A percentile compares a stretch with the other conserved stretches of the same genome.
Evolutionary conservation across 2,113 vertebrate genomes (phyloP).

Genomic region (Formicarius rufipectus): DNA sequence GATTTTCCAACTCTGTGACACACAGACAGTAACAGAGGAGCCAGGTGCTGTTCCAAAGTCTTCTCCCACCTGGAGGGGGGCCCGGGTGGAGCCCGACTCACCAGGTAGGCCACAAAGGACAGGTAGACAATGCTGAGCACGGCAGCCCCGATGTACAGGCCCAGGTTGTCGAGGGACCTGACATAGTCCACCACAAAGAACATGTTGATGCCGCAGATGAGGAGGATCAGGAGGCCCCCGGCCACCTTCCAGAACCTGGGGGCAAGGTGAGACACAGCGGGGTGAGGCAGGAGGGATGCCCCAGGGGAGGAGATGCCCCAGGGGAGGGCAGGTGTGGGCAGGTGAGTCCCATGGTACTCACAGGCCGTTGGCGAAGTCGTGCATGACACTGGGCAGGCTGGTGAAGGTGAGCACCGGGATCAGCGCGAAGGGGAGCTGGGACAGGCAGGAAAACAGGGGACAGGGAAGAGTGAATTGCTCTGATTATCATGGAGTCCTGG

Average conservation of each 20-base stretch:
- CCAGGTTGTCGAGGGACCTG: constrained; percentile 75
- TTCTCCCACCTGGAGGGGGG: not conserved
- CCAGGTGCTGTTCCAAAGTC: accelerated
- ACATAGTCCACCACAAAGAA: constrained; percentile 94
- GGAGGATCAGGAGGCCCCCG: constrained; percentile 82
- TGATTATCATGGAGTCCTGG: accelerated
- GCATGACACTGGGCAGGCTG: constrained; percentile 89
- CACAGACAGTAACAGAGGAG: not conserved
- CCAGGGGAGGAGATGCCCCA: not conserved
- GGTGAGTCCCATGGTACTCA: constrained; percentile 73
- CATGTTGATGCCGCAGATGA: constrained; percentile 91
- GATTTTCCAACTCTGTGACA: not conserved
- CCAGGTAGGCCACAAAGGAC: constrained; percentile 90
- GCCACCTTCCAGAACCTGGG: constrained; percentile 86
- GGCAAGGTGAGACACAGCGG: accelerated
- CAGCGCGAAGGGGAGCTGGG: constrained; percentile 93
- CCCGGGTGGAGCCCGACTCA: constrained; percentile 59
- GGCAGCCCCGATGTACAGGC: constrained; percentile 81
- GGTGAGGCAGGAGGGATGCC: not conserved
- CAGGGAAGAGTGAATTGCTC: not conserved
- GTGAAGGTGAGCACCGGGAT: constrained; percentile 96
- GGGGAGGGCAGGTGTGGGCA: not conserved
- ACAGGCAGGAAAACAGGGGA: not conserved
- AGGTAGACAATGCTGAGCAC: constrained; percentile 85
- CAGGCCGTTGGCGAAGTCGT: constrained; percentile 90